These are phyloP conservation scores for Lucifuga dentata DNA, from an alignment of 2,113 vertebrate species.

Conservation along the genomic window DNA sequence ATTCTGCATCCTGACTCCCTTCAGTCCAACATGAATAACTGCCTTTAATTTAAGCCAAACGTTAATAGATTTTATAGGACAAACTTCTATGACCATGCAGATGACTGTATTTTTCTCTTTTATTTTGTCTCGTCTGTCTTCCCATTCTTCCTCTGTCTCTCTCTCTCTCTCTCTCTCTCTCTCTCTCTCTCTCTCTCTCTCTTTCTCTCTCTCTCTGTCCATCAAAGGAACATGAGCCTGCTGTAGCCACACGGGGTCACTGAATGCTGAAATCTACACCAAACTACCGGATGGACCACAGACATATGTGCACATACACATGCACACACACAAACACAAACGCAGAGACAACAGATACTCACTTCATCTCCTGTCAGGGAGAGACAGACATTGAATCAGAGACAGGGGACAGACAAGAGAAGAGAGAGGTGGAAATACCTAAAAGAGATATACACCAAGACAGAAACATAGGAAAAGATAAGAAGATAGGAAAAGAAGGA, in stretches of 20 bases:
- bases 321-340: slow-evolving; percentile 8
- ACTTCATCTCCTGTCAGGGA: slow-evolving; percentile 43
- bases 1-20: no score
- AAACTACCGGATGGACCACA: slow-evolving; percentile 62
- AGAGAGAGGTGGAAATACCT: slow-evolving; percentile 31
- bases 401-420: slow-evolving; percentile 32
- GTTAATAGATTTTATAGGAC: no score
- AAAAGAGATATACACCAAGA: slow-evolving; percentile 26
- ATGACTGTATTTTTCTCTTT: neutral
- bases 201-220: slow-evolving; percentile 36
- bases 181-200: slow-evolving; percentile 28
- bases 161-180: neutral
- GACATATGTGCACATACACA: slow-evolving; percentile 19
- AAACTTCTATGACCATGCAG: no score
- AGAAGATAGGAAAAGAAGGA: slow-evolving; percentile 26
- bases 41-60: no score
- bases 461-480: neutral
- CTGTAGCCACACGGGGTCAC: slow-evolving; percentile 41
- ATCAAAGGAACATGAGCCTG: slow-evolving; percentile 64
- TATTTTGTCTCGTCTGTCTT: neutral
- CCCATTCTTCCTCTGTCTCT: no score
- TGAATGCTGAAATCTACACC: slow-evolving; percentile 64
- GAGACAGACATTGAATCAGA: slow-evolving; percentile 42
- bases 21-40: no score
- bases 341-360: slow-evolving; percentile 48